A percentile compares a stretch with the other conserved stretches of the same genome.
phyloP scores from a whole-genome alignment of 2,888 invertebrate species.

The Phyllotreta striolata region DNA sequence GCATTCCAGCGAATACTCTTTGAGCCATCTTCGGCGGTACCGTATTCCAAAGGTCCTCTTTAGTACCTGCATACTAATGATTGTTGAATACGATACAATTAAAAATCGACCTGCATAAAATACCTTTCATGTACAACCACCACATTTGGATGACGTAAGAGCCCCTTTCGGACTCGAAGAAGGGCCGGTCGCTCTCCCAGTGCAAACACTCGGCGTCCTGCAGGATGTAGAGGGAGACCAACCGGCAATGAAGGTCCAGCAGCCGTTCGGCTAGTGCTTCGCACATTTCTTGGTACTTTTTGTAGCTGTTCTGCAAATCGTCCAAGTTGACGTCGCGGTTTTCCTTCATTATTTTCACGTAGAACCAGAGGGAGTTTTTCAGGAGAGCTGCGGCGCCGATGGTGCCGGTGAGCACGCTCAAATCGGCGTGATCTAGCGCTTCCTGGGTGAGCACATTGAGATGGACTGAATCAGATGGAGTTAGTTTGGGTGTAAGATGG shows the following conservation, averaged over 20 bases:
- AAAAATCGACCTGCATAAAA: conserved; percentile 16
- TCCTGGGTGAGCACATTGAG: conserved; percentile 82
- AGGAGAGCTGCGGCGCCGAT: conserved; percentile 81
- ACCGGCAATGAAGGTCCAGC: conserved; percentile 80
- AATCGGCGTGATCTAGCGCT: conserved; percentile 83
- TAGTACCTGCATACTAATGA: conserved; percentile 68
- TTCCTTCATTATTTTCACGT: conserved; percentile 67
- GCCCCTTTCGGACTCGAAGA: conserved; percentile 77
- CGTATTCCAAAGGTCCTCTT: conserved; percentile 84
- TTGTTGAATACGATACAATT: too few relatives aligned
- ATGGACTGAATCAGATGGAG: conserved; percentile 66
- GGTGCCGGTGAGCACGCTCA: conserved; percentile 81
- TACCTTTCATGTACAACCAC: conserved; percentile 88
- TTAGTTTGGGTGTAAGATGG: not conserved
- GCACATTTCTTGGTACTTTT: conserved; percentile 82
- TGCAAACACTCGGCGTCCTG: conserved; percentile 83
- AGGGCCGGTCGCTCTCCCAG: conserved; percentile 72
- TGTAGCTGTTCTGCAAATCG: conserved; percentile 66
- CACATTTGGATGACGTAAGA: conserved; percentile 87
- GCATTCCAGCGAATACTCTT: conserved; percentile 83
- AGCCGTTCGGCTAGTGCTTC: conserved; percentile 85
- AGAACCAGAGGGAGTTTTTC: conserved; percentile 81
- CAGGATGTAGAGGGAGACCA: conserved; percentile 79
- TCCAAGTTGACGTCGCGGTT: conserved; percentile 45
- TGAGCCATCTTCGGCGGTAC: conserved; percentile 91